Percentiles rank a stretch among this genome's conserved stretches.
Conservation (phyloP, 2,888 invertebrate species). For the Cryptus armator region DNA sequence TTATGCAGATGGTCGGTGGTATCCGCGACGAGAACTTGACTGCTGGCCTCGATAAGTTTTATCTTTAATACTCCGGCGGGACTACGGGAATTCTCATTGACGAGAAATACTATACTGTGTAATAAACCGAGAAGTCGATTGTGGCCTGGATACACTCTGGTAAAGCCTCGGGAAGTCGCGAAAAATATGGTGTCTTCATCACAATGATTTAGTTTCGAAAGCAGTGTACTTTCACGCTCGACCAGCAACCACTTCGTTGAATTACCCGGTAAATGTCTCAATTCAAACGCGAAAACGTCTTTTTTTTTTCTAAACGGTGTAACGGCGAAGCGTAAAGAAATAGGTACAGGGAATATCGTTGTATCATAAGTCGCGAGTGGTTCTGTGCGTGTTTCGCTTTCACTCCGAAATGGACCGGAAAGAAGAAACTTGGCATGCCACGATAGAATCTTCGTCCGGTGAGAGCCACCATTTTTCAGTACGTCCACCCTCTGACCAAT, state of each 20-base stretch:
- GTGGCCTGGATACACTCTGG: not conserved
- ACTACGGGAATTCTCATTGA: conserved; percentile 57
- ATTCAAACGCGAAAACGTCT: conserved; percentile 6
- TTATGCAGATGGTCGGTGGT: conserved; percentile 77
- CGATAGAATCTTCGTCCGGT: conserved; percentile 47
- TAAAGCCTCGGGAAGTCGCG: conserved; percentile 4
- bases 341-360: not conserved
- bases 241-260: conserved; percentile 19
- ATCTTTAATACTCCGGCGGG: conserved; percentile 43
- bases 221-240: conserved; percentile 39
- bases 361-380: not conserved
- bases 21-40: conserved; percentile 14
- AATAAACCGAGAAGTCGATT: conserved; percentile 1
- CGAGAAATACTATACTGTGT: conserved; percentile 45
- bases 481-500: conserved; percentile 65
- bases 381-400: conserved; percentile 47
- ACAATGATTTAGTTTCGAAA: conserved; percentile 30
- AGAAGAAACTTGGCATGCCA: conserved; percentile 49
- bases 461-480: conserved; percentile 68
- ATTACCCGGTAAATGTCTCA: conserved; percentile 38
- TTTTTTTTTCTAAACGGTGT: not conserved
- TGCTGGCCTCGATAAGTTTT: conserved; percentile 62
- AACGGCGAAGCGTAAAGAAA: conserved; percentile 23
- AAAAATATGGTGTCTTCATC: conserved; percentile 35
- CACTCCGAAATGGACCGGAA: conserved; percentile 46